Conservation (phyloP, 1,140 invertebrate species). For the Galendromus occidentalis region DNA sequence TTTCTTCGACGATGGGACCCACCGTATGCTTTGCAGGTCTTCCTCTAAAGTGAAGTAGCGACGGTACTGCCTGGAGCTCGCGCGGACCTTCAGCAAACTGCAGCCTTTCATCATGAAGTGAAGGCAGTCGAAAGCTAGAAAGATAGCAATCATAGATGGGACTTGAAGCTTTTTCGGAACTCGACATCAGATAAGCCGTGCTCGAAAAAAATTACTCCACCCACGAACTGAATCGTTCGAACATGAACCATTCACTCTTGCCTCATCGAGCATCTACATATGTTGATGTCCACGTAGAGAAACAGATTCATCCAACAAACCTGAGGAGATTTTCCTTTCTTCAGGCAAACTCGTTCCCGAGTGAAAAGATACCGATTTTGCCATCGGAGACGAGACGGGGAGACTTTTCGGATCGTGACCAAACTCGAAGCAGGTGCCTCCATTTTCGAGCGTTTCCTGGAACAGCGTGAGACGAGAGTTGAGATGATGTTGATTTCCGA, state of each 20-base stretch:
- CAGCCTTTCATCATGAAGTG: slow-evolving; percentile 39
- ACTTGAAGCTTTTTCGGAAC: slow-evolving; percentile 2
- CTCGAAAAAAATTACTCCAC: neutral
- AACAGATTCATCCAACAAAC: slow-evolving; percentile 17
- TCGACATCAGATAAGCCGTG: neutral
- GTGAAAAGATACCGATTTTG: slow-evolving; percentile 23
- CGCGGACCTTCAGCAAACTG: slow-evolving; percentile 39
- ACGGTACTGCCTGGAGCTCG: slow-evolving; percentile 40
- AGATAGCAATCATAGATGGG: slow-evolving; percentile 7
- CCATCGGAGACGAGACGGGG: slow-evolving; percentile 12
- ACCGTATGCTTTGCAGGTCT: slow-evolving; percentile 38
- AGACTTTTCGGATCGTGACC: neutral
- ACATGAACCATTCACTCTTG: too few species aligned
- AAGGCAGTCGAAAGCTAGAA: slow-evolving; percentile 38
- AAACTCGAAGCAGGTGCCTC: slow-evolving; percentile 7
- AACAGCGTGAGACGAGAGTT: neutral
- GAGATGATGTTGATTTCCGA: neutral
- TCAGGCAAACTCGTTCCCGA: slow-evolving; percentile 22
- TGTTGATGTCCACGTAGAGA: too few species aligned
- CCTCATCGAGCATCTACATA: too few species aligned
- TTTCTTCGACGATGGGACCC: slow-evolving; percentile 43
- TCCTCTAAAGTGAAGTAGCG: slow-evolving; percentile 37
- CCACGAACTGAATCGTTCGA: neutral
- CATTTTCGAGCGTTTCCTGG: slow-evolving; percentile 10
- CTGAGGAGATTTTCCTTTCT: slow-evolving; percentile 23